A percentile compares a stretch with the other conserved stretches of the same genome.
phyloP scores from a whole-genome alignment of 2,888 invertebrate genomes.

The Nematopogon swammerdamellus region DNA sequence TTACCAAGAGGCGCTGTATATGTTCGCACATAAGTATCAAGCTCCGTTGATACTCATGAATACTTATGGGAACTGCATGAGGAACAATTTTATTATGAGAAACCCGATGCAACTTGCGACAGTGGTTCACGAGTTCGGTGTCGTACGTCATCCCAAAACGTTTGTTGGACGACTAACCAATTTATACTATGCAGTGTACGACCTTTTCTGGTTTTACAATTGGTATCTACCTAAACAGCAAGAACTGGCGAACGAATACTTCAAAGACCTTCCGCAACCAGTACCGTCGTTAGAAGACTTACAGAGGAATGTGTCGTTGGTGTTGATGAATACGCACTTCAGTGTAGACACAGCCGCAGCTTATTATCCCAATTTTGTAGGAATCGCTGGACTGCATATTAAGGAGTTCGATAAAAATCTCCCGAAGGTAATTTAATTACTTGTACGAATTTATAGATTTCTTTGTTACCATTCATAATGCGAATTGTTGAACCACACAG shows the following conservation, averaged over 20 bases:
- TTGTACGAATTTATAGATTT: too few species aligned
- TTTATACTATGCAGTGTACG: constrained; percentile 26
- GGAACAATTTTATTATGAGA: constrained; percentile 30
- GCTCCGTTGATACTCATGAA: constrained; percentile 35
- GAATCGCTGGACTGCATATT: constrained; percentile 28
- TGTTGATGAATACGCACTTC: constrained; percentile 28
- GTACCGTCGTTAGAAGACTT: constrained; percentile 14
- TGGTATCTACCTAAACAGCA: constrained; percentile 11
- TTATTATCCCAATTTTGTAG: constrained; percentile 30
- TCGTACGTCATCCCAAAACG: constrained; percentile 40
- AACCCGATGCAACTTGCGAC: constrained; percentile 41
- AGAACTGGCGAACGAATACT: constrained; percentile 15
- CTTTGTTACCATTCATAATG: too few species aligned
- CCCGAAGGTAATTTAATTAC: constrained; percentile 1
- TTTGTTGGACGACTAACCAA: constrained; percentile 52
- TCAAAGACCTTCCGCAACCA: constrained; percentile 10
- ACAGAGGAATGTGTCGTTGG: constrained; percentile 18
- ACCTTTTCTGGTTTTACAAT: constrained; percentile 5
- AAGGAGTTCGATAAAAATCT: background rate
- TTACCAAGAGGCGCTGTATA: constrained; percentile 39
- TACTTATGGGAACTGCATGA: constrained; percentile 41
- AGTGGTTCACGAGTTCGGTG: constrained; percentile 32
- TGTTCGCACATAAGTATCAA: constrained; percentile 42
- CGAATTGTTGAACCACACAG: too few species aligned
- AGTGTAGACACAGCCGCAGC: constrained; percentile 23